Conservation (phyloP, 2,888 invertebrate species). For the Melanophora roralis region DNA sequence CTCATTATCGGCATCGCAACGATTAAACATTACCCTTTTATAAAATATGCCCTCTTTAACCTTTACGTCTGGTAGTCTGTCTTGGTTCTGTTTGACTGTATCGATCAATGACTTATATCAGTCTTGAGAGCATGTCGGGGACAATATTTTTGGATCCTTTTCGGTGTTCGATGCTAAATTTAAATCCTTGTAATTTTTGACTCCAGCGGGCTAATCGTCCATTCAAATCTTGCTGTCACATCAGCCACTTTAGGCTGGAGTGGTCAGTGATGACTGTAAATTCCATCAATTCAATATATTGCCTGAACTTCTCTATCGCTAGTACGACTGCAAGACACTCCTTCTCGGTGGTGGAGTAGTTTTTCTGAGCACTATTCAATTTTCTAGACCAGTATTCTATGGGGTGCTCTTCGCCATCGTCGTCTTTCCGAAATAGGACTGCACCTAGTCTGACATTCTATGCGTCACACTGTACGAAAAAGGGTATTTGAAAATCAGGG, state of each 20-base stretch:
- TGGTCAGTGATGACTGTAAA: slow-evolving; percentile 43
- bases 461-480: slow-evolving; percentile 19
- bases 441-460: slow-evolving; percentile 25
- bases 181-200: slow-evolving; percentile 64
- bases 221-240: slow-evolving; percentile 20
- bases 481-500: not conserved
- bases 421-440: slow-evolving; percentile 27
- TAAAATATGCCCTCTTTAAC: not conserved
- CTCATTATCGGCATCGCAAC: not conserved
- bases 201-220: slow-evolving; percentile 64
- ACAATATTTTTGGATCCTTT: slow-evolving; percentile 19
- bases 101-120: not conserved
- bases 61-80: not conserved
- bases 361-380: not conserved
- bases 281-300: slow-evolving; percentile 43
- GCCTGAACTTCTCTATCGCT: slow-evolving; percentile 38
- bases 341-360: slow-evolving; percentile 4
- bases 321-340: slow-evolving; percentile 28
- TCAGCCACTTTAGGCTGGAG: slow-evolving; percentile 34
- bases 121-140: not conserved
- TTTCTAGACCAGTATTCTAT: slow-evolving; percentile 33
- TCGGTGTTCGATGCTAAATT: slow-evolving; percentile 62
- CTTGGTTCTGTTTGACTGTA: not conserved
- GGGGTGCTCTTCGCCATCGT: slow-evolving; percentile 22
- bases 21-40: not conserved